Evolutionary conservation across 2,797 vertebrate species (phyloP), one percentile per base, ranked within the genome.

Genomic region (Halcyon leucocephala): DNA sequence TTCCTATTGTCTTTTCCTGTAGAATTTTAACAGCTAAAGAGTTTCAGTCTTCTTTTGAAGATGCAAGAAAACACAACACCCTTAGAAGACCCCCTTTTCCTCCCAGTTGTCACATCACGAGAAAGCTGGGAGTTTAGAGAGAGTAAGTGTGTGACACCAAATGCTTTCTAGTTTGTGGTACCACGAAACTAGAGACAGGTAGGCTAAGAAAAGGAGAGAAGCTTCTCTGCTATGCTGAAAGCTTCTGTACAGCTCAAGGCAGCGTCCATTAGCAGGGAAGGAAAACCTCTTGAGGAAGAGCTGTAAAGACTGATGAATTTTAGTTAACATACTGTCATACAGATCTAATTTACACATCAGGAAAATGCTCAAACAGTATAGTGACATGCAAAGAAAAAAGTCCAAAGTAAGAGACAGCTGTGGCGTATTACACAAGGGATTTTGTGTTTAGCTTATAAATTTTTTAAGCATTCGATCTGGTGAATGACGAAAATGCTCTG

Each of bases 281-380:
- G 37, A 89, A 96, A 96, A 58, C 28, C 92, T 97, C 94, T 64
- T 19, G 90, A 92, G 93, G 82, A 95, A 92, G 52, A 87, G n/a
- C 25, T 49, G 67, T 73, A 78, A 89, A 87, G 82, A 55, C 6
- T 87, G 78, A 91, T 41, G 89, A 95, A 64, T 96, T 92, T 92
- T 92, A 82, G 86, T 93, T 82, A 94, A 67, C 83, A 28, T 51
- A 60, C 60, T 95, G 93, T 96, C 95, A 94, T 21, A 82, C 52
- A 80, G 60, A 91, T 74, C 90, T 89, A 82, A 96, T 94, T 96
- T 93, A 94, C 67, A 87, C 71, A 91, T 84, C 86, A 92, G 86
- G 92, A 87, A 92, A 85, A 77, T 25, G 24, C 90, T 96, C 90
- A 85, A 95, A 90, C 78, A 91, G 37, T 70, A 62, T 3, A 61